Percentiles rank a stretch among this genome's conserved stretches.
phyloP scores from a whole-genome alignment of 2,888 invertebrate species.

The Troides helena region DNA sequence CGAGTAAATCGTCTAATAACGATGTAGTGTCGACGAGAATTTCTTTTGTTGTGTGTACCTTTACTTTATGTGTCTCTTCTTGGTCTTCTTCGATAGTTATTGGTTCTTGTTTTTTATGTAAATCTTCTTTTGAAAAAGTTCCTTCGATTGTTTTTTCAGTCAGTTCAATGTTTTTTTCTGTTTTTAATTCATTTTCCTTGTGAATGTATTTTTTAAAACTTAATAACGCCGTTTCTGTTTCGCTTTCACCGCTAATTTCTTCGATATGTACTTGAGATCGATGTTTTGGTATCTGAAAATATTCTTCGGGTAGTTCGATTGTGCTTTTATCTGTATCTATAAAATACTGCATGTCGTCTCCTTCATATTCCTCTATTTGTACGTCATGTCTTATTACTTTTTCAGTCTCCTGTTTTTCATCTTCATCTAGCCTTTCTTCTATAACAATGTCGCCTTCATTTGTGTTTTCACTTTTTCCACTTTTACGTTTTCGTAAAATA shows the following conservation, averaged over 20 bases:
- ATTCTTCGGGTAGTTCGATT: constrained; percentile 45
- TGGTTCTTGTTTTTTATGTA: constrained; percentile 24
- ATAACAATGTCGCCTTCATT: constrained; percentile 74
- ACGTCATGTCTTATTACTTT: constrained; percentile 47
- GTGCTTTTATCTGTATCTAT: constrained; percentile 46
- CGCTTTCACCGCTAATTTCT: constrained; percentile 37
- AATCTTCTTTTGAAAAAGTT: constrained; percentile 37
- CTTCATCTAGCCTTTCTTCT: constrained; percentile 72
- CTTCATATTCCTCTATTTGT: constrained; percentile 65
- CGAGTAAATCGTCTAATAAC: background rate
- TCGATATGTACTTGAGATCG: constrained; percentile 53
- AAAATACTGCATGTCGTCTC: constrained; percentile 48
- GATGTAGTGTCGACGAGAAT: background rate
- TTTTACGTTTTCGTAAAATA: constrained; percentile 70
- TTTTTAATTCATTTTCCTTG: no score
- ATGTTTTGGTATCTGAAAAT: constrained; percentile 53
- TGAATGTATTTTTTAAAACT: background rate
- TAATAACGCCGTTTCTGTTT: background rate
- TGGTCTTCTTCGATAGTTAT: constrained; percentile 21
- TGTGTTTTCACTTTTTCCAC: constrained; percentile 33
- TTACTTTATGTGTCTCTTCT: constrained; percentile 37
- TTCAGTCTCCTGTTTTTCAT: constrained; percentile 40
- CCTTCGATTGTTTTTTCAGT: background rate
- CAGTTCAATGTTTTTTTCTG: background rate
- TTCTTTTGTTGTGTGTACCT: constrained; percentile 35